These are phyloP conservation scores for Diarsia rubi DNA, from an alignment of 2,888 invertebrate genomes.

Conservation along the genomic window DNA sequence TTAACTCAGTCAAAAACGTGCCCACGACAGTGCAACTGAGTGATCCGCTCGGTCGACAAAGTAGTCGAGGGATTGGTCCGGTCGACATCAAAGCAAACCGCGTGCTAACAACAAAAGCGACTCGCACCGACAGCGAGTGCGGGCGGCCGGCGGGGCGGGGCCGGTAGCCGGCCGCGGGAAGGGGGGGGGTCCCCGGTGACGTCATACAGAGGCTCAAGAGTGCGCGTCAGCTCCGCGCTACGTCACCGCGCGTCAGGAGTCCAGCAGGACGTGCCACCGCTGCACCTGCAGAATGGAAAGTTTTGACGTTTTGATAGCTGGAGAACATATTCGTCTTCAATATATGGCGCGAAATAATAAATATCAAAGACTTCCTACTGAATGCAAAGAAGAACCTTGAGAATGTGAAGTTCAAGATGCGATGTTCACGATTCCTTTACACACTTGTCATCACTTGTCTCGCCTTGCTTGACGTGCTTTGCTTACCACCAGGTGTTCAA, in stretches of 20 bases:
- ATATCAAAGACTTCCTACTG: too few relatives aligned
- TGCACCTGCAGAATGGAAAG: constrained; percentile 92
- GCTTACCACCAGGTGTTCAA: too few relatives aligned
- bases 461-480: too few relatives aligned
- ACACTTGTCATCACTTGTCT: too few relatives aligned
- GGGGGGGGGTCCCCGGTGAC: constrained; percentile 36
- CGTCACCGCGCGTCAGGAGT: constrained; percentile 92
- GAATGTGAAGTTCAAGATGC: too few relatives aligned
- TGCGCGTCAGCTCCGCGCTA: constrained; percentile 78
- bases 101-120: constrained; percentile 64
- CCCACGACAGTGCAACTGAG: constrained; percentile 37
- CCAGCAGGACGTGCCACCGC: constrained; percentile 97
- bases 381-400: too few relatives aligned
- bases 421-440: too few relatives aligned
- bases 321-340: too few relatives aligned
- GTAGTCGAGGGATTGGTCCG: constrained; percentile 31
- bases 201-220: constrained; percentile 69
- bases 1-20: constrained; percentile 51
- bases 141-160: constrained; percentile 46
- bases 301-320: not conserved
- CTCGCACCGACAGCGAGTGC: constrained; percentile 55
- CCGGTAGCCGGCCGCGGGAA: constrained; percentile 46
- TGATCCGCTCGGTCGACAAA: constrained; percentile 37
- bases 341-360: too few relatives aligned
- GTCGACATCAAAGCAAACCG: constrained; percentile 52